These are phyloP conservation scores for Phragmatobia fuliginosa DNA, from an alignment of 2,888 invertebrate species.

Conservation along the genomic window DNA sequence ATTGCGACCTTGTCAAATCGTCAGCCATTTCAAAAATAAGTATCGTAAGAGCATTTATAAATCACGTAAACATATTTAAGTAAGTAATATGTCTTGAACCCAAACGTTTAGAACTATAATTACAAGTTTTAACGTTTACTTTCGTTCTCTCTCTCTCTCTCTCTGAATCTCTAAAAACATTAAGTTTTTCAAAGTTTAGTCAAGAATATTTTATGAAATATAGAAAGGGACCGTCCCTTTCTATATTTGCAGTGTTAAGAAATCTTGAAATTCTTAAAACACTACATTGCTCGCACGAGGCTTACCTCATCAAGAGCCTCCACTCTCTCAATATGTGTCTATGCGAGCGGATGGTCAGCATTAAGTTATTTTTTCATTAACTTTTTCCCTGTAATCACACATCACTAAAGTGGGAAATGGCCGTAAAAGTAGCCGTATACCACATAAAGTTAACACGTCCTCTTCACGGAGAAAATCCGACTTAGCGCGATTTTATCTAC, in stretches of 20 bases:
- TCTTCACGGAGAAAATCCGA: slow-evolving; percentile 53
- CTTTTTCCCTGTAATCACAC: slow-evolving; percentile 40
- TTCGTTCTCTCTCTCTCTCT: neutral
- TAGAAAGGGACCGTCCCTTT: neutral
- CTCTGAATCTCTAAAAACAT: neutral
- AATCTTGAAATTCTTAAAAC: neutral
- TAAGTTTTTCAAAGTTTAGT: neutral
- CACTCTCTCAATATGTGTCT: neutral
- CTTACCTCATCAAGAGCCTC: neutral
- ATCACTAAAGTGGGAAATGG: slow-evolving; percentile 40
- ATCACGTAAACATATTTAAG: neutral
- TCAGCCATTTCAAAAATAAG: neutral
- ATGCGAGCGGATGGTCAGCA: slow-evolving; percentile 8
- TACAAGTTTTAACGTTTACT: neutral
- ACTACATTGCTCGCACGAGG: neutral
- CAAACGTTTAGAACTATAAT: too few species aligned
- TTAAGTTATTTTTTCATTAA: slow-evolving; percentile 44
- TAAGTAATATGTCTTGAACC: too few species aligned
- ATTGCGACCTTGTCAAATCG: neutral
- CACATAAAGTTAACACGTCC: slow-evolving; percentile 54
- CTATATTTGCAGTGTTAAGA: too few species aligned
- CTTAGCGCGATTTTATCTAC: slow-evolving; percentile 63
- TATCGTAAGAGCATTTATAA: neutral
- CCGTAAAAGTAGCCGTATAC: slow-evolving; percentile 58
- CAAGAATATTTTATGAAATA: neutral